Percentiles rank a stretch among this genome's conserved stretches.
phyloP scores from a whole-genome alignment of 2,113 vertebrate species.

The Cairina moschata region DNA sequence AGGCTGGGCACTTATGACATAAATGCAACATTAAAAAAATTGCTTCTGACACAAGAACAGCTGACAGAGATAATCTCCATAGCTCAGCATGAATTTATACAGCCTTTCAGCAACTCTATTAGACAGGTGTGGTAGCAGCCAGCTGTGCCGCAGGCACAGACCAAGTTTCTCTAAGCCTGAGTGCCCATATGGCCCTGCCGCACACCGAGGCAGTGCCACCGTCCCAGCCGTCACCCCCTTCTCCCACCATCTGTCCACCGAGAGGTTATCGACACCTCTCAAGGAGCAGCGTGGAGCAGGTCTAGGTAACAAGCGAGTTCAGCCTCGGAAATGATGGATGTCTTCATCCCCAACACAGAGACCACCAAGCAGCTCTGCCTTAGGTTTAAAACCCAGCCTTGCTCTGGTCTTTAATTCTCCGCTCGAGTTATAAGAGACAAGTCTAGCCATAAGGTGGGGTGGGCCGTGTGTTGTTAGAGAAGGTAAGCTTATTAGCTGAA shows the following conservation, averaged over 20 bases:
- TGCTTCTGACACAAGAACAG: slow-evolving; percentile 40
- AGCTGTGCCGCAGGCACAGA: slow-evolving; percentile 11
- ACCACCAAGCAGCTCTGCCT: neutral
- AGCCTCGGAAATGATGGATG: neutral
- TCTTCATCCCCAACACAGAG: neutral
- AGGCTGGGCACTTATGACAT: neutral
- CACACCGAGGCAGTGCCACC: slow-evolving; percentile 32
- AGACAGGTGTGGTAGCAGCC: slow-evolving; percentile 49
- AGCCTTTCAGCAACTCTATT: slow-evolving; percentile 32
- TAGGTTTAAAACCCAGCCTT: neutral
- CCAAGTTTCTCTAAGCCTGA: neutral
- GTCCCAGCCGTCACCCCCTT: neutral
- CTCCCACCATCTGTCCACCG: slow-evolving; percentile 38
- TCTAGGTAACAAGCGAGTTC: neutral
- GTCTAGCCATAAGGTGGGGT: slow-evolving; percentile 13
- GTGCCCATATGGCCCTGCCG: slow-evolving; percentile 35
- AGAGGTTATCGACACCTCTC: neutral
- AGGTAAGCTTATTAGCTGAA: slow-evolving; percentile 50
- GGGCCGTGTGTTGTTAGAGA: neutral
- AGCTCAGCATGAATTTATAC: slow-evolving; percentile 50
- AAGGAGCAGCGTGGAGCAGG: neutral
- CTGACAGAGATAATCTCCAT: slow-evolving; percentile 50
- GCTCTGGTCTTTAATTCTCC: neutral
- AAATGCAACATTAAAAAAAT: slow-evolving; percentile 31
- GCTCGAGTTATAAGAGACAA: neutral